Conservation (phyloP, 2,888 invertebrate genomes). For the Phortica okadai region DNA sequence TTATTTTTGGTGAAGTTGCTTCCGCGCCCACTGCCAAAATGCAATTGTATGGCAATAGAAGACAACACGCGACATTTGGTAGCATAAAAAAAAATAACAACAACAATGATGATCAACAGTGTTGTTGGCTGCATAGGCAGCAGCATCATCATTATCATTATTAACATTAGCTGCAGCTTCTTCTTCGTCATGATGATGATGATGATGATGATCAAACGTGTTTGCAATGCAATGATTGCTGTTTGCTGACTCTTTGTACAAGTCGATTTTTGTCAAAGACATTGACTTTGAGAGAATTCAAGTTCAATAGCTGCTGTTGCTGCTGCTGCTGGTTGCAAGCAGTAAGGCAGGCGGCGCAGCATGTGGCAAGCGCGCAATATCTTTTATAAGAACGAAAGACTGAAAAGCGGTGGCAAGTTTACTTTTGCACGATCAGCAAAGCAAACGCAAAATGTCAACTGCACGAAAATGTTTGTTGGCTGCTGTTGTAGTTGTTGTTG, state of each 20-base stretch:
- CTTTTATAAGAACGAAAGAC: constrained; percentile 3
- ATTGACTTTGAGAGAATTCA: constrained; percentile 32
- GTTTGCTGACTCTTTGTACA: constrained; percentile 11
- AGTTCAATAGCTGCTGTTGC: constrained; percentile 23
- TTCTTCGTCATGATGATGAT: neutral
- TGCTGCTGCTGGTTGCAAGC: constrained; percentile 30
- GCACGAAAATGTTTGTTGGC: constrained; percentile 38
- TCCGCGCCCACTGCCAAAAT: neutral
- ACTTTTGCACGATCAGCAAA: constrained; percentile 22
- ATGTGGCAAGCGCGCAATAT: constrained; percentile 41
- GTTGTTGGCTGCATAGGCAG: neutral
- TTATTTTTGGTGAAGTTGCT: neutral
- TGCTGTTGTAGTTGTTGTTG: constrained; percentile 42
- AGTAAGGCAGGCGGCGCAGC: constrained; percentile 48
- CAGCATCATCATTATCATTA: constrained; percentile 6
- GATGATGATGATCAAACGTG: constrained; percentile 13
- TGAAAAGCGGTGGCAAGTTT: constrained; percentile 10
- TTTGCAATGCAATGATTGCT: constrained; percentile 1
- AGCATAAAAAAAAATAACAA: constrained; percentile 69
- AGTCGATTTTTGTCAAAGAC: constrained; percentile 38
- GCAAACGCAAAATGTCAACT: constrained; percentile 29
- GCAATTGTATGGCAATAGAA: constrained; percentile 51
- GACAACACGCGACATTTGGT: constrained; percentile 49
- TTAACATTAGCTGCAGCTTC: constrained; percentile 10
- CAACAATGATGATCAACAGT: constrained; percentile 37